These are phyloP conservation scores for Pyrgus malvae DNA, from an alignment of 2,888 invertebrate species.

Conservation along the genomic window DNA sequence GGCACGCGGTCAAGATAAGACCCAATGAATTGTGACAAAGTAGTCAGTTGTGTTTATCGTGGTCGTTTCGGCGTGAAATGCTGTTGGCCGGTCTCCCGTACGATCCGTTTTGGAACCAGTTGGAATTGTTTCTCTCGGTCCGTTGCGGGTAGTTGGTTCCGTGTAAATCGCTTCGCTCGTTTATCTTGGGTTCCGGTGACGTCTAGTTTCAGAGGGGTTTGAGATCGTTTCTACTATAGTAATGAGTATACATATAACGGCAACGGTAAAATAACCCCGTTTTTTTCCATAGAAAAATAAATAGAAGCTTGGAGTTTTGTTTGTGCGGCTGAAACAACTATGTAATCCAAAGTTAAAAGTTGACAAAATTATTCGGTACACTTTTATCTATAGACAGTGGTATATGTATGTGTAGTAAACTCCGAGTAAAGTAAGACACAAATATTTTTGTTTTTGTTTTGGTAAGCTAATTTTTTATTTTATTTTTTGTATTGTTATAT, in stretches of 20 bases:
- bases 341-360: too few species aligned
- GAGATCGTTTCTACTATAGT: constrained; percentile 11
- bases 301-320: too few species aligned
- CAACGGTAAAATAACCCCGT: too few species aligned
- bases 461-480: too few species aligned
- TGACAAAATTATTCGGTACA: too few species aligned
- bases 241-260: constrained; percentile 3
- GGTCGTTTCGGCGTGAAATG: constrained; percentile 31
- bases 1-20: constrained; percentile 44
- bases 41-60: constrained; percentile 46
- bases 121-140: constrained; percentile 10
- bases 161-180: constrained; percentile 20
- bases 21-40: constrained; percentile 48
- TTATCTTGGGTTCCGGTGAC: constrained; percentile 26
- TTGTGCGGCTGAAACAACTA: too few species aligned
- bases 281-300: too few species aligned
- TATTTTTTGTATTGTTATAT: too few species aligned
- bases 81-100: constrained; percentile 18
- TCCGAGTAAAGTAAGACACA: too few species aligned
- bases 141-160: constrained; percentile 25
- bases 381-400: too few species aligned
- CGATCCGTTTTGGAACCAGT: constrained; percentile 20
- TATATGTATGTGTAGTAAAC: too few species aligned
- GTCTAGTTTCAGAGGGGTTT: constrained; percentile 16
- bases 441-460: too few species aligned